A percentile compares a stretch with the other conserved stretches of the same genome.
phyloP scores from a whole-genome alignment of 2,797 vertebrate genomes.

The Chiloscyllium punctatum region DNA sequence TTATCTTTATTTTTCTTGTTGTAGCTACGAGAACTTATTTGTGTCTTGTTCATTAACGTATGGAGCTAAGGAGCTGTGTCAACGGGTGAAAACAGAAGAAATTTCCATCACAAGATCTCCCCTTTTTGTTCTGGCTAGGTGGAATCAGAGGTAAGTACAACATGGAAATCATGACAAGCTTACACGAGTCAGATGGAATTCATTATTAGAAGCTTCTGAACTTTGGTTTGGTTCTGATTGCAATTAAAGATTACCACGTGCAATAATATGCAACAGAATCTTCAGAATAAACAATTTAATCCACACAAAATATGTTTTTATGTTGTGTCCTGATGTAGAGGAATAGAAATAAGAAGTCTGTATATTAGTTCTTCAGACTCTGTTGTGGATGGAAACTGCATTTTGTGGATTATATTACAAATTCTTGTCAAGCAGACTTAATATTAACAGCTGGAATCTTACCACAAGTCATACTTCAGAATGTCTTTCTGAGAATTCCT shows the following conservation, averaged over 20 bases:
- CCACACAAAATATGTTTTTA: not conserved
- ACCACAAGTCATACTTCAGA: not conserved
- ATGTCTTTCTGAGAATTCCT: too few relatives aligned
- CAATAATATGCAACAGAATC: not conserved
- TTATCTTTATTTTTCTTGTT: constrained; percentile 40
- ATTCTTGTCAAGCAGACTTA: not conserved
- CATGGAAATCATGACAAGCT: not conserved
- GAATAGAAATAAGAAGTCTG: not conserved
- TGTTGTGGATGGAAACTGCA: not conserved
- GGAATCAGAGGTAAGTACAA: constrained; percentile 56
- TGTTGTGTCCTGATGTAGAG: not conserved
- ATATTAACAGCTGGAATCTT: not conserved
- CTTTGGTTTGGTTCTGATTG: not conserved
- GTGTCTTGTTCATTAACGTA: constrained; percentile 55
- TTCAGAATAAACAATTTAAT: constrained; percentile 1
- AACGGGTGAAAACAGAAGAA: constrained; percentile 53
- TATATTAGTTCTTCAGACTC: too few relatives aligned
- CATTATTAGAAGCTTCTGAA: not conserved
- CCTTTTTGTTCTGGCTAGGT: constrained; percentile 53
- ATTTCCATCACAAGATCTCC: constrained; percentile 55
- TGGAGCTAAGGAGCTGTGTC: constrained; percentile 49
- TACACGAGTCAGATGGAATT: not conserved
- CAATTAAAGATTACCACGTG: not conserved
- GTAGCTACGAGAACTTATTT: constrained; percentile 58
- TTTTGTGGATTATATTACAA: not conserved